Conservation (phyloP, 1,140 invertebrate genomes). For the Drosophila navojoa region DNA sequence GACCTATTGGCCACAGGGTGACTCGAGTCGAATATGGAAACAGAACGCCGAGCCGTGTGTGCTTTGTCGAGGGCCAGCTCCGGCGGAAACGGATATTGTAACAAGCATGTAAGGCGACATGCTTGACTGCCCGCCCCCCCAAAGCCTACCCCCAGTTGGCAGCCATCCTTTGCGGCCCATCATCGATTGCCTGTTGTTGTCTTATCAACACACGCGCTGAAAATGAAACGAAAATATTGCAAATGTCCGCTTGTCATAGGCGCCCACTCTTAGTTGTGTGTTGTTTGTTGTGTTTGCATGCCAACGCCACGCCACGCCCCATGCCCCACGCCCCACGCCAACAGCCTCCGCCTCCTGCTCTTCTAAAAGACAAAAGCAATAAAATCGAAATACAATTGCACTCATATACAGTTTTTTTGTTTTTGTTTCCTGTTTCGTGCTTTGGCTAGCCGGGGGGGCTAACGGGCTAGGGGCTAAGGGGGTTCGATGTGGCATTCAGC, state of each 20-base stretch:
- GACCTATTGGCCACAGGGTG: slow-evolving; percentile 41
- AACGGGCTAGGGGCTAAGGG: too few relatives aligned
- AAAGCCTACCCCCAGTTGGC: too few relatives aligned
- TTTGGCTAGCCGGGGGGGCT: neutral
- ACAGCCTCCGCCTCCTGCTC: neutral
- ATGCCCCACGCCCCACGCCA: neutral
- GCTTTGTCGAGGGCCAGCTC: slow-evolving; percentile 19
- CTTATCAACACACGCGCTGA: slow-evolving; percentile 75
- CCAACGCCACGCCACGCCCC: neutral
- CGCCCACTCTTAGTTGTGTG: slow-evolving; percentile 10
- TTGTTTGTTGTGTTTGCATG: slow-evolving; percentile 7
- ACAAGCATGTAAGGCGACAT: slow-evolving; percentile 47
- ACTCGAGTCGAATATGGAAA: neutral
- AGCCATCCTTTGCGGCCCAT: neutral
- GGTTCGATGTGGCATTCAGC: slow-evolving; percentile 28
- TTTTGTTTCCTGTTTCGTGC: slow-evolving; percentile 3
- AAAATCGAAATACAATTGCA: slow-evolving; percentile 77
- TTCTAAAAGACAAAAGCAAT: slow-evolving; percentile 76
- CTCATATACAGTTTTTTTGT: slow-evolving; percentile 5
- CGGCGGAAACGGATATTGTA: slow-evolving; percentile 67
- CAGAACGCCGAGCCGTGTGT: slow-evolving; percentile 20
- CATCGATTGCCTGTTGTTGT: slow-evolving; percentile 34
- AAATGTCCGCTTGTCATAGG: slow-evolving; percentile 54
- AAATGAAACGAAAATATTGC: slow-evolving; percentile 82
- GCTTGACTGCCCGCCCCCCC: slow-evolving; percentile 3